Conservation (phyloP, 1,140 invertebrate genomes). For the Pinna nobilis region DNA sequence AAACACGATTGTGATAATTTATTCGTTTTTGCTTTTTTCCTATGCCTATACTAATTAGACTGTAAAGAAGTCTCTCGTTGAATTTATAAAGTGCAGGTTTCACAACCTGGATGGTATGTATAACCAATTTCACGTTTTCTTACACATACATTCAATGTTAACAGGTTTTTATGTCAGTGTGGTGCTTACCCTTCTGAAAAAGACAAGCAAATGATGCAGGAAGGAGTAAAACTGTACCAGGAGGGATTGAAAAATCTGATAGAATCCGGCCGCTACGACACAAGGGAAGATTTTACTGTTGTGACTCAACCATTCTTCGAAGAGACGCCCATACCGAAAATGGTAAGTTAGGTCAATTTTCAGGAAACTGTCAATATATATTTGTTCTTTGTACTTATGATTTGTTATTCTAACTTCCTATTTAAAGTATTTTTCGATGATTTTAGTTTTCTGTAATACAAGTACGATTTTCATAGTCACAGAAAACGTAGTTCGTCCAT, state of each 20-base stretch:
- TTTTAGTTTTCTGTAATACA: too few relatives aligned
- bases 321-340: conserved; percentile 57
- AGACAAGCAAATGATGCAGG: conserved; percentile 41
- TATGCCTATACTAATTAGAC: too few relatives aligned
- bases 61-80: too few relatives aligned
- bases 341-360: conserved; percentile 34
- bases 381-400: neutral
- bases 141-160: neutral
- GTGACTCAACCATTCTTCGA: conserved; percentile 77
- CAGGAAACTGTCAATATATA: neutral
- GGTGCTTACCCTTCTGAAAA: conserved; percentile 52
- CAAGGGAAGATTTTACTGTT: conserved; percentile 80
- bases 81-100: too few relatives aligned
- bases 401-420: too few relatives aligned
- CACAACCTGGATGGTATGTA: too few relatives aligned
- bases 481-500: too few relatives aligned
- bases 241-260: conserved; percentile 51
- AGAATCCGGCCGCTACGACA: conserved; percentile 78
- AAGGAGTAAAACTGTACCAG: conserved; percentile 56
- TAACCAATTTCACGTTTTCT: neutral
- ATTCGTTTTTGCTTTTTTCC: too few relatives aligned
- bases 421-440: too few relatives aligned
- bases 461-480: too few relatives aligned
- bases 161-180: conserved; percentile 59
- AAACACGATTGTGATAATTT: too few relatives aligned